A percentile compares a stretch with the other conserved stretches of the same genome.
These are phyloP conservation scores for Drosophila melanogaster DNA, from an alignment of 1,140 invertebrate genomes.

Conservation along the genomic window DNA sequence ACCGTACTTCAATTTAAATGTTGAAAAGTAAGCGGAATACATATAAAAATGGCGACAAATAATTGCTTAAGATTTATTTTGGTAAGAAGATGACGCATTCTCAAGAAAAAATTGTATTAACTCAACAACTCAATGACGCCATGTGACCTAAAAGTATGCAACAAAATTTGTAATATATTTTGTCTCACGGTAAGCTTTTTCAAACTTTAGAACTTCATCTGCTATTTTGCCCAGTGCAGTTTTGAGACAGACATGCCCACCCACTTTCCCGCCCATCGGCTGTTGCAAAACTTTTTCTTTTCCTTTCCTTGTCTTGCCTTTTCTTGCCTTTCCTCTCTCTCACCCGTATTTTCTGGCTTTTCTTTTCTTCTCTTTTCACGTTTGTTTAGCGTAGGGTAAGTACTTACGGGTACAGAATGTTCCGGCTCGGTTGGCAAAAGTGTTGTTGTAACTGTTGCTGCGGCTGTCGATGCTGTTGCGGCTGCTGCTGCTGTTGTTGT, in stretches of 20 bases:
- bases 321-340: slow-evolving; percentile 14
- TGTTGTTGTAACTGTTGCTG: slow-evolving; percentile 63
- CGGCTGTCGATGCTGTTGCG: slow-evolving; percentile 31
- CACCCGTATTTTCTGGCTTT: slow-evolving; percentile 11
- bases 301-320: slow-evolving; percentile 11
- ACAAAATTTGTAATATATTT: too few species aligned
- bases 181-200: neutral
- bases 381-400: slow-evolving; percentile 8
- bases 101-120: too few species aligned
- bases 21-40: neutral
- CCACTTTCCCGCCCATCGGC: slow-evolving; percentile 13
- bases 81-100: too few species aligned
- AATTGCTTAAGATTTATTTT: neutral
- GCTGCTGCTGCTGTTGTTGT: slow-evolving; percentile 28
- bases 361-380: neutral
- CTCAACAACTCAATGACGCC: too few species aligned
- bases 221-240: slow-evolving; percentile 3
- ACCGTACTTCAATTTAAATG: neutral
- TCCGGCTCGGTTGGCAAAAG: slow-evolving; percentile 84
- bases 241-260: slow-evolving; percentile 10
- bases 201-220: too few species aligned
- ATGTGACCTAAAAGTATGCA: neutral
- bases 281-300: slow-evolving; percentile 34
- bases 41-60: neutral
- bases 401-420: slow-evolving; percentile 85